Evolutionary conservation across 2,113 vertebrate genomes (phyloP), one percentile per base, ranked within the genome.

Genomic region (Oryzias curvinotus): DNA sequence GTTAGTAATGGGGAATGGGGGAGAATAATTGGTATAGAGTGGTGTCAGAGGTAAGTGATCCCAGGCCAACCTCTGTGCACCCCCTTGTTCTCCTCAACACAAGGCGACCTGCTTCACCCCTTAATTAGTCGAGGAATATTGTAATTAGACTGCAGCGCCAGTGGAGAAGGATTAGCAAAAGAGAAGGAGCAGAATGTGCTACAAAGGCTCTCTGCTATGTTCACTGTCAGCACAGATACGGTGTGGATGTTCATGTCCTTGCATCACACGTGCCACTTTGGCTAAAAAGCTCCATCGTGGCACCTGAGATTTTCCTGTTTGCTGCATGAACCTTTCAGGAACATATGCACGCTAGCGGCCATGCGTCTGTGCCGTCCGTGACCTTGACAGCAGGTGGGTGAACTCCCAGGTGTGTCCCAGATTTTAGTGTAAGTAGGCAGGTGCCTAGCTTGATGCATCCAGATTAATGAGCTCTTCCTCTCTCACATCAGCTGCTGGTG

Each of bases 101-200:
- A 75, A 68, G 82, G 90, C 81, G 75, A 80, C 86, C 83, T 78
- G 69, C 80, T 82, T 92, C 91, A 92, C 89, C 91, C 91, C 80
- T 89, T 93, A 92, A 93, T 95, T 93, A 94, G 91, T 76, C 90
- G 89, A 91, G 91, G 92, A 91, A 94, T 93, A 94, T 93, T 93
- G 91, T 87, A 94, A 95, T 95, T 90, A 95, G 92, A 79, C 85
- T 78, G 76, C 73, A 73, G 75, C 81, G 28, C 18, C 26, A 87
- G 75, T 59, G 90, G 91, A 89, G 85, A 88, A 92, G 88, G 86
- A 88, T 91, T 85, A 91, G 85, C 6, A 59, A 61, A 61, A 72
- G 78, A 64, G 74, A 76, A 50, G 73, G 62, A 68, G 44, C 15
- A 15, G 43, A 3, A 52, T 21, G 17, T 49, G 23, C 7, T 60